Evolutionary conservation across 1,140 invertebrate genomes (phyloP).

Genomic region (Brachionus rotundiformis): DNA sequence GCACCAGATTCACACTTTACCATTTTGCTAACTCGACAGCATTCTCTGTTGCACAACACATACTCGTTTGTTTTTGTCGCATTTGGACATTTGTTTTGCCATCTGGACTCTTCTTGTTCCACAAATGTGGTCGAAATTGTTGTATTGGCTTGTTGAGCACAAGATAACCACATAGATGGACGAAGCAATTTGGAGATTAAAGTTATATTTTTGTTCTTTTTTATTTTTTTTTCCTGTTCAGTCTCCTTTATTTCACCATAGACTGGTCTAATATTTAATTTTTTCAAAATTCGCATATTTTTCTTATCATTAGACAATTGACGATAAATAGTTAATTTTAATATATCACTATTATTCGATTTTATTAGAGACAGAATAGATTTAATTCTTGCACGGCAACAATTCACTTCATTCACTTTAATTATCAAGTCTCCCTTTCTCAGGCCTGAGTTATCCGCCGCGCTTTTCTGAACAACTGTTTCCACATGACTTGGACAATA

Average conservation of each 20-base stretch:
- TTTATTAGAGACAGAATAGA: conserved; percentile 26
- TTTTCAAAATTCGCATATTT: background rate
- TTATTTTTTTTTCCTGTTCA: background rate
- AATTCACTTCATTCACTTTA: conserved; percentile 29
- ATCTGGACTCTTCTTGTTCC: background rate
- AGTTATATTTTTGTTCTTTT: background rate
- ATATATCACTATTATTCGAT: background rate
- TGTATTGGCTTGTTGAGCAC: conserved; percentile 28
- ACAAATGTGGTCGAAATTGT: background rate
- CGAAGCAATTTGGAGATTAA: conserved; percentile 12
- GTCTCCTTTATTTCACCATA: background rate
- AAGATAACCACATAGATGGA: conserved; percentile 14
- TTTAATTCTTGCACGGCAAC: conserved; percentile 50
- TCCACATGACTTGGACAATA: conserved; percentile 50
- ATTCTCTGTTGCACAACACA: background rate
- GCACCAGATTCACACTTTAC: background rate
- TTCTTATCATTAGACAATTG: background rate
- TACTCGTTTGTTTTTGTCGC: background rate
- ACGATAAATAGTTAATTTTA: conserved; percentile 47
- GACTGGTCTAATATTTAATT: background rate
- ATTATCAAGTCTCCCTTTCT: conserved; percentile 33
- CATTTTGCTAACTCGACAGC: background rate
- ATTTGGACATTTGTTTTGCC: background rate
- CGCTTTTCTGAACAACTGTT: background rate
- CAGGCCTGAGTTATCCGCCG: background rate